Conservation (phyloP, 2,888 invertebrate genomes). For the Charanyca ferruginea region DNA sequence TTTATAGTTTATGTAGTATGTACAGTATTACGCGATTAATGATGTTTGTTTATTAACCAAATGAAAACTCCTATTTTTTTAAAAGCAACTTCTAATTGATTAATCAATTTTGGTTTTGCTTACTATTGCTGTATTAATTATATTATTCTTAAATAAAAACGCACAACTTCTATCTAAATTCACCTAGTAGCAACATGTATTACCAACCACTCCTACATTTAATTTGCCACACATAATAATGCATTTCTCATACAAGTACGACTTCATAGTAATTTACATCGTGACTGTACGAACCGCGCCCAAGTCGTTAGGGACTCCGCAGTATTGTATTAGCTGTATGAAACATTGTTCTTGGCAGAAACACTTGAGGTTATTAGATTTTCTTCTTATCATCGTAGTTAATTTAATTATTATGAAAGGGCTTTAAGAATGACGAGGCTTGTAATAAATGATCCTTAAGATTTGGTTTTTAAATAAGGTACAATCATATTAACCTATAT, state of each 20-base stretch:
- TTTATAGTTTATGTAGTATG: too few species aligned
- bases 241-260: conserved; percentile 27
- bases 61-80: too few species aligned
- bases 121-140: too few species aligned
- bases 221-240: conserved; percentile 31
- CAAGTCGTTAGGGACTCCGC: conserved; percentile 81
- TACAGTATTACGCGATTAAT: too few species aligned
- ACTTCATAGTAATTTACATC: conserved; percentile 68
- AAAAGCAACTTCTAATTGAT: too few species aligned
- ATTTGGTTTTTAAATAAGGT: too few species aligned
- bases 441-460: too few species aligned
- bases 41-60: too few species aligned
- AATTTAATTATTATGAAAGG: conserved; percentile 10
- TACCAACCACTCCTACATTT: neutral
- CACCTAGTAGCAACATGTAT: neutral
- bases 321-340: conserved; percentile 78
- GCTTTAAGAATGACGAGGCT: neutral
- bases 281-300: conserved; percentile 78
- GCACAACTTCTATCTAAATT: neutral
- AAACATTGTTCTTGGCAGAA: conserved; percentile 61
- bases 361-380: conserved; percentile 50
- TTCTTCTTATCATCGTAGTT: conserved; percentile 30
- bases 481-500: too few species aligned
- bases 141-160: too few species aligned
- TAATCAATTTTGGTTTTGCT: too few species aligned